Percentiles rank a stretch among this genome's conserved stretches.
Evolutionary conservation across 1,140 invertebrate species (phyloP).

Genomic region (Plectrocnemia conspersa): DNA sequence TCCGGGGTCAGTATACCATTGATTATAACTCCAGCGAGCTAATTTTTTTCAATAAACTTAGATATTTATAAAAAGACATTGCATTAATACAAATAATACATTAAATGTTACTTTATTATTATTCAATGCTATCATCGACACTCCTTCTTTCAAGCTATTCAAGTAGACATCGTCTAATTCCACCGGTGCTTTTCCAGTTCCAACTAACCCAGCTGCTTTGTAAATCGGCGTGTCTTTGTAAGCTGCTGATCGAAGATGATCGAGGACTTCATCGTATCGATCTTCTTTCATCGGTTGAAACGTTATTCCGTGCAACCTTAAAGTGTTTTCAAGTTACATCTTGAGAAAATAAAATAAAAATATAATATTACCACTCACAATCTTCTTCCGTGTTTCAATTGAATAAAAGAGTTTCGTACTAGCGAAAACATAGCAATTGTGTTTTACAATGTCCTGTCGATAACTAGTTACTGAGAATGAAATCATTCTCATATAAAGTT

Average conservation of each 20-base stretch:
- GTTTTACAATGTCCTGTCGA: too few species aligned
- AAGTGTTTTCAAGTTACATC: too few species aligned
- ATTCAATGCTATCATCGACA: conserved; percentile 28
- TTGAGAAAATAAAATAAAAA: too few species aligned
- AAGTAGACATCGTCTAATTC: conserved; percentile 32
- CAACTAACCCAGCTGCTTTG: conserved; percentile 25
- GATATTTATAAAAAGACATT: conserved; percentile 1
- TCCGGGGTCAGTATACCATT: conserved; percentile 30
- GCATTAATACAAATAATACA: neutral
- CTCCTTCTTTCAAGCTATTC: conserved; percentile 28
- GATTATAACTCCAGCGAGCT: conserved; percentile 32
- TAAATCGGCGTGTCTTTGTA: conserved; percentile 31
- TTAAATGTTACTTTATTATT: conserved; percentile 25
- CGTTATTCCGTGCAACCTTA: too few species aligned
- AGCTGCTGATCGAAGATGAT: conserved; percentile 24
- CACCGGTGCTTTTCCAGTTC: conserved; percentile 15
- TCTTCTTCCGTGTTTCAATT: too few species aligned
- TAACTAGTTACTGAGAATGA: too few species aligned
- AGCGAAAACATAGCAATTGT: too few species aligned
- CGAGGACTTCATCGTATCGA: conserved; percentile 25
- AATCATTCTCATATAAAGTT: too few species aligned
- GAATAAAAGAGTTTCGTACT: too few species aligned
- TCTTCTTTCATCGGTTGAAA: conserved; percentile 22
- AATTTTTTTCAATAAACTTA: neutral
- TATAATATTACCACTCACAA: too few species aligned